These are phyloP conservation scores for Hylomyscus alleni DNA, from an alignment of 2,797 vertebrate species.

Conservation along the genomic window DNA sequence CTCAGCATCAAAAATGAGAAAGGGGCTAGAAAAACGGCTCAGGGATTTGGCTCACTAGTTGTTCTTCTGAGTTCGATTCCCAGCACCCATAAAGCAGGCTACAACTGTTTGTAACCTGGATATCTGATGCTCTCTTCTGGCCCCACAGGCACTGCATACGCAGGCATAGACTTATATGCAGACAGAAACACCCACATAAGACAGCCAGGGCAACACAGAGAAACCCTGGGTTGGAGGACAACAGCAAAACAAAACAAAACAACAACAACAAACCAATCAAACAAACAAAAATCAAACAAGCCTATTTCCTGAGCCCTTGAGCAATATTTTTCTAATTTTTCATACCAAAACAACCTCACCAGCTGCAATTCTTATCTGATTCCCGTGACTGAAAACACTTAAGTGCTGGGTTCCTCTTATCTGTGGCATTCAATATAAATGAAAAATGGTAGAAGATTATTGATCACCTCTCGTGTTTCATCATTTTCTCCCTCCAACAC, in stretches of 20 bases:
- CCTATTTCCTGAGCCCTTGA: not conserved
- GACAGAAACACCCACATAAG: not conserved
- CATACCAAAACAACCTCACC: not conserved
- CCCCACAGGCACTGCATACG: not conserved
- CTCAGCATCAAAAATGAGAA: not conserved
- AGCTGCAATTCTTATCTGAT: not conserved
- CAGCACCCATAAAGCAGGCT: not conserved
- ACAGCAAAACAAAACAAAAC: not conserved
- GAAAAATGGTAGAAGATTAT: not conserved
- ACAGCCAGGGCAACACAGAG: not conserved
- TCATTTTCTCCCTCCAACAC: not conserved
- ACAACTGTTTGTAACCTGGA: too few relatives aligned
- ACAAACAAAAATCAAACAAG: not conserved
- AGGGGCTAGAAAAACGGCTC: not conserved
- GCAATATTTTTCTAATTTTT: not conserved
- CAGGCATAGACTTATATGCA: not conserved
- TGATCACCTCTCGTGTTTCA: not conserved
- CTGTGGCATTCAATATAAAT: not conserved
- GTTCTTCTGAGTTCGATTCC: not conserved
- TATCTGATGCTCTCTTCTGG: not conserved
- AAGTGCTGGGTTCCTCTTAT: not conserved
- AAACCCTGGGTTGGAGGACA: not conserved
- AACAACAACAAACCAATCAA: not conserved
- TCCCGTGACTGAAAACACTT: not conserved
- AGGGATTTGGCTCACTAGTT: not conserved